Evolutionary conservation across 2,888 invertebrate species (phyloP), one percentile per base, ranked within the genome.

Genomic region (Mesorhabditis belari): DNA sequence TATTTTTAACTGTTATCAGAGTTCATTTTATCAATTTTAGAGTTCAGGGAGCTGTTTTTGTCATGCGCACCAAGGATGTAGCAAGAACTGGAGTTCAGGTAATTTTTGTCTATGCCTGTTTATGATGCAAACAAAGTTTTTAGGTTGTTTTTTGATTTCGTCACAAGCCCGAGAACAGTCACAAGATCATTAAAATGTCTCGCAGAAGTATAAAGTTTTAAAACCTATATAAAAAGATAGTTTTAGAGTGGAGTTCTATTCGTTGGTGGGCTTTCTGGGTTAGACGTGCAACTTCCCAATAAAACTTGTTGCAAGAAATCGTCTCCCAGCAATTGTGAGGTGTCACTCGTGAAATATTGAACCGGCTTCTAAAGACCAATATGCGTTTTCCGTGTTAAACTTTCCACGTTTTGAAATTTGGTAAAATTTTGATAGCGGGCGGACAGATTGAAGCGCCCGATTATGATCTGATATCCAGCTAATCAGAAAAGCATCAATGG

Each of bases 1-100:
- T 76, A 35, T n/a, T n/a, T 17, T n/a, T n/a, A n/a, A n/a, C n/a
- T n/a, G n/a, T n/a, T n/a, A n/a, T n/a, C n/a, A n/a, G n/a, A n/a
- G n/a, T n/a, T n/a, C n/a, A n/a, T n/a, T n/a, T n/a, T n/a, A n/a
- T n/a, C n/a, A n/a, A n/a, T n/a, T n/a, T n/a, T n/a, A n/a, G n/a
- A n/a, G n/a, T n/a, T n/a, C n/a, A n/a, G n/a, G n/a, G n/a, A n/a
- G n/a, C n/a, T n/a, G n/a, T 92, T 81, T 84, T 94, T 74, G 89
- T 93, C 71, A 93, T 94, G 83, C 87, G 93, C 12, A 94, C 94
- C 9, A 88, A 88, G 76, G 90, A 93, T 82, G 90, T 91, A 1
- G 84, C 84, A 5, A 90, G 92, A 77, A 88, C 89, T 19, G 93
- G 93, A 0, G 86, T 93, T 0, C 71, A 73, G 52, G 88, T 94